Conservation (phyloP, 1,140 invertebrate species). For the Drosophila bifasciata region DNA sequence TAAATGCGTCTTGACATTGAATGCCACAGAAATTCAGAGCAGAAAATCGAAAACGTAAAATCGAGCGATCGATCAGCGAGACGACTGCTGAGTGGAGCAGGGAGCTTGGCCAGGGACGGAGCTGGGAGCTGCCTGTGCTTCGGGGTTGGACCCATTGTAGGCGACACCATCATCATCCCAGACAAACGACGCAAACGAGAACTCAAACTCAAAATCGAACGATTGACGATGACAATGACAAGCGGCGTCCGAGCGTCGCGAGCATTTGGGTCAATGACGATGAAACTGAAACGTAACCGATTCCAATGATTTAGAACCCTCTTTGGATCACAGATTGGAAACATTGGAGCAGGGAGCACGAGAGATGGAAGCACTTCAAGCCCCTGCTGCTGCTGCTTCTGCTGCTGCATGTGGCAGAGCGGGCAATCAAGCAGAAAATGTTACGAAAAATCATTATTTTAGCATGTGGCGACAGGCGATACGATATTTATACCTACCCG, state of each 20-base stretch:
- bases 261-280: constrained; percentile 80
- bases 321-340: constrained; percentile 22
- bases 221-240: constrained; percentile 65
- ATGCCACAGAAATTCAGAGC: constrained; percentile 1
- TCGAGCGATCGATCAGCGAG: no score
- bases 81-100: no score
- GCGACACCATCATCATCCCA: constrained; percentile 25
- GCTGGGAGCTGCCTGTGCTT: not conserved
- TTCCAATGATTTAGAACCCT: constrained; percentile 74
- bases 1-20: no score
- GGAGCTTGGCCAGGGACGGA: not conserved
- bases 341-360: constrained; percentile 23
- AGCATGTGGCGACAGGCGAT: constrained; percentile 74
- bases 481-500: constrained; percentile 39
- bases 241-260: constrained; percentile 74
- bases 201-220: constrained; percentile 5
- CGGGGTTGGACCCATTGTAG: constrained; percentile 24
- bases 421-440: constrained; percentile 78
- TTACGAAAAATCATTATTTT: constrained; percentile 76
- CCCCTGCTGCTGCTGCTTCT: constrained; percentile 3
- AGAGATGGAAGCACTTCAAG: constrained; percentile 15
- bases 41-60: constrained; percentile 2
- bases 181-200: constrained; percentile 9
- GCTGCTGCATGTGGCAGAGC: constrained; percentile 11
- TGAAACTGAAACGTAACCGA: constrained; percentile 61